Percentiles rank a stretch among this genome's conserved stretches.
phyloP scores from a whole-genome alignment of 1,140 invertebrate species.

The Arion vulgaris region DNA sequence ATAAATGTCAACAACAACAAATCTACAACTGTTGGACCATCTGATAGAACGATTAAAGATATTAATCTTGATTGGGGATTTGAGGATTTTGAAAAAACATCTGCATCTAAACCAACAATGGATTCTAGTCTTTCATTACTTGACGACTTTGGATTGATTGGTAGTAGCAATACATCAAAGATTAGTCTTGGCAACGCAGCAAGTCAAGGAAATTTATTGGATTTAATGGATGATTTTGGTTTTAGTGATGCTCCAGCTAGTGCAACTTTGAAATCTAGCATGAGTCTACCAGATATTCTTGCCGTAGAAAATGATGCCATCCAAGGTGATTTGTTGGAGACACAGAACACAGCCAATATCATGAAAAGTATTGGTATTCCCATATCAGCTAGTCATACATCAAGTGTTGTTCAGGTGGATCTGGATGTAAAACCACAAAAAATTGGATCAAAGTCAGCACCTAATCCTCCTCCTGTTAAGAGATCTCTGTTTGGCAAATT shows the following conservation, averaged over 20 bases:
- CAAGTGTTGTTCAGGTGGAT: constrained; percentile 1
- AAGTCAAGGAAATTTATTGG: not conserved
- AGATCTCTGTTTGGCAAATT: not conserved
- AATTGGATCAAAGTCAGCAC: not conserved
- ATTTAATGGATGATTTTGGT: not conserved
- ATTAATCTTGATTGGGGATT: not conserved
- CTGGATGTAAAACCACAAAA: not conserved
- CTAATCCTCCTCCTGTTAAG: not conserved
- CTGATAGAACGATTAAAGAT: not conserved
- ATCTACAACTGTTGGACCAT: not conserved
- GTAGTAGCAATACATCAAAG: not conserved
- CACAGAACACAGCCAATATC: not conserved
- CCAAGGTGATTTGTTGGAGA: not conserved
- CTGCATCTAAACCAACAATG: not conserved
- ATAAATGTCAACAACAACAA: not conserved
- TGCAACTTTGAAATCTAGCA: not conserved
- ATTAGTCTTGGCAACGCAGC: not conserved
- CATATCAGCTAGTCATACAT: not conserved
- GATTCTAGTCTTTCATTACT: not conserved
- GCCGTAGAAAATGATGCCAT: constrained; percentile 4
- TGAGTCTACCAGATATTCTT: constrained; percentile 12
- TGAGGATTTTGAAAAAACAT: not conserved
- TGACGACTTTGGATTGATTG: not conserved
- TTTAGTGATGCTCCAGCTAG: not conserved
- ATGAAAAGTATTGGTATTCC: not conserved